Conservation (phyloP, 2,888 invertebrate species). For the Lasioglossum marginatum region DNA sequence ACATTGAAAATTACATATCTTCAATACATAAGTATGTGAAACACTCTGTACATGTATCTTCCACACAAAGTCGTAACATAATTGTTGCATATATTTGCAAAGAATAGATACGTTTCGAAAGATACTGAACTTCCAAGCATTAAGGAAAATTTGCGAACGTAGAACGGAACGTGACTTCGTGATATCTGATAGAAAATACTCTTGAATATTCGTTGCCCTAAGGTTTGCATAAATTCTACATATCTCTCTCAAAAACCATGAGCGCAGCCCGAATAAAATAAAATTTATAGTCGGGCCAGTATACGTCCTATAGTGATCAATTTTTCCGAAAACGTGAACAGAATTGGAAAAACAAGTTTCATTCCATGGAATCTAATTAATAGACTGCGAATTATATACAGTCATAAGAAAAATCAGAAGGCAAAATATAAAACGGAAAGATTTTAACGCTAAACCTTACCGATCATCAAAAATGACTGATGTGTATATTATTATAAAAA, state of each 20-base stretch:
- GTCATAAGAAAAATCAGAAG: too few relatives aligned
- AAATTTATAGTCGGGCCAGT: neutral
- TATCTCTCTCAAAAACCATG: neutral
- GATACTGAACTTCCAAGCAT: neutral
- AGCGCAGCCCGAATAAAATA: neutral
- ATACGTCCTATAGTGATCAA: neutral
- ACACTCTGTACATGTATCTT: neutral
- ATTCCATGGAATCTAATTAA: too few relatives aligned
- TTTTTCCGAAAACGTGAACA: too few relatives aligned
- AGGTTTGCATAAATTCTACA: neutral
- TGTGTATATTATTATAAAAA: too few relatives aligned
- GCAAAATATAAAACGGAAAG: too few relatives aligned
- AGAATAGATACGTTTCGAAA: neutral
- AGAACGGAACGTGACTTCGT: constrained; percentile 1
- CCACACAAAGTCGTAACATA: neutral
- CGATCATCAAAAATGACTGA: too few relatives aligned
- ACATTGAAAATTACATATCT: too few relatives aligned
- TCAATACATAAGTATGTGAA: neutral
- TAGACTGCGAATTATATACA: too few relatives aligned
- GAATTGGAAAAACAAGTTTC: too few relatives aligned
- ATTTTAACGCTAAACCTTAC: too few relatives aligned
- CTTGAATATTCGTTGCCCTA: constrained; percentile 10
- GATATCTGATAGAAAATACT: constrained; percentile 6
- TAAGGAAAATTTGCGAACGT: constrained; percentile 18
- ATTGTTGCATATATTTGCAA: neutral